Percentiles rank a stretch among this genome's conserved stretches.
These are phyloP conservation scores for Drosophila nebulosa DNA, from an alignment of 1,140 invertebrate species.

Conservation along the genomic window DNA sequence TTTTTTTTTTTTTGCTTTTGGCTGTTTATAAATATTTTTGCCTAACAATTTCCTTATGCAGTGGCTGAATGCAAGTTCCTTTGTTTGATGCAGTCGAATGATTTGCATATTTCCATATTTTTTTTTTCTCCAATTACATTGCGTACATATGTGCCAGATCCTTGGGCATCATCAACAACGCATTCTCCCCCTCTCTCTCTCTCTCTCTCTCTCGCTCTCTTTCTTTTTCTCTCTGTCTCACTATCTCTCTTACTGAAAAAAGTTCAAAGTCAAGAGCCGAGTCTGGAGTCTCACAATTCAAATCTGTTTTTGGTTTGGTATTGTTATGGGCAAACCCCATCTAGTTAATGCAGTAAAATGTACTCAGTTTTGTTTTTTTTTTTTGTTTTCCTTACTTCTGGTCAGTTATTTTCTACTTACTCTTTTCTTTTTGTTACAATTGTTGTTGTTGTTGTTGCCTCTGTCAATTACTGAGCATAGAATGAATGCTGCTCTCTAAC, in stretches of 20 bases:
- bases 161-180: not conserved
- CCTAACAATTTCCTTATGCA: not conserved
- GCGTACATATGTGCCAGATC: conserved; percentile 42
- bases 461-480: conserved; percentile 73
- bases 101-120: conserved; percentile 78
- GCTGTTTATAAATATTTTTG: no score
- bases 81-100: conserved; percentile 62
- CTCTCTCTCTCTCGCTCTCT: conserved; percentile 3
- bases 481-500: conserved; percentile 60
- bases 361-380: conserved; percentile 21
- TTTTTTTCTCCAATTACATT: conserved; percentile 63
- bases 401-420: conserved; percentile 39
- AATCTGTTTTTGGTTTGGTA: conserved; percentile 62
- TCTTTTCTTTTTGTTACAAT: conserved; percentile 22
- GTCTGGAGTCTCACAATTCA: conserved; percentile 61
- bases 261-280: conserved; percentile 70
- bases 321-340: conserved; percentile 46
- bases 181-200: not conserved
- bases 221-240: not conserved
- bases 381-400: conserved; percentile 24
- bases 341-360: conserved; percentile 1
- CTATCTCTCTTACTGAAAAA: conserved; percentile 11
- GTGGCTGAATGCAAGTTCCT: conserved; percentile 44
- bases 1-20: not conserved
- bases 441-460: conserved; percentile 42